phyloP scores from a whole-genome alignment of 1,140 invertebrate genomes.

The Hyles euphorbiae region DNA sequence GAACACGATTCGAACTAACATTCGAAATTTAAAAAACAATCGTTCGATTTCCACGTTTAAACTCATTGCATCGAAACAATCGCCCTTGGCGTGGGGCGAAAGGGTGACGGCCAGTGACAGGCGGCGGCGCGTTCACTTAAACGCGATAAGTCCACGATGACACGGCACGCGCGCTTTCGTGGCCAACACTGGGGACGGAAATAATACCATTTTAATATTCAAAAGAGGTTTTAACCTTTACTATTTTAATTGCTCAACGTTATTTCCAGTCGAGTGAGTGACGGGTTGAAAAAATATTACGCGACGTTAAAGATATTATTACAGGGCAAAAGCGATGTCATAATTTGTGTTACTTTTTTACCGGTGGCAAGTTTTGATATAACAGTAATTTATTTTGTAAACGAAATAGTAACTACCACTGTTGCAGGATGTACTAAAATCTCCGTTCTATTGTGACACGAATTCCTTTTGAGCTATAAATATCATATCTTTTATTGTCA shows the following conservation, averaged over 20 bases:
- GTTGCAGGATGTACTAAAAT: too few relatives aligned
- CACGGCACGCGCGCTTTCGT: slow-evolving; percentile 39
- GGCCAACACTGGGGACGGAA: slow-evolving; percentile 9
- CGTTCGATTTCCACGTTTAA: slow-evolving; percentile 34
- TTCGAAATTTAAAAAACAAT: slow-evolving; percentile 19
- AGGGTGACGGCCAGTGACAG: slow-evolving; percentile 45
- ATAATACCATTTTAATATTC: slow-evolving; percentile 5
- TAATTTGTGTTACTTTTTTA: too few relatives aligned
- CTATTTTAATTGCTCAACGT: slow-evolving; percentile 4
- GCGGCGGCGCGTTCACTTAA: slow-evolving; percentile 20
- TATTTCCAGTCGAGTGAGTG: too few relatives aligned
- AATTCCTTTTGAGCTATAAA: too few relatives aligned
- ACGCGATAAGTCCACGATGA: slow-evolving; percentile 49
- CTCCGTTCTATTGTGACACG: too few relatives aligned
- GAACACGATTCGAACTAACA: not conserved
- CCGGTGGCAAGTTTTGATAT: too few relatives aligned
- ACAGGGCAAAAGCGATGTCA: too few relatives aligned
- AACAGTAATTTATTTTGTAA: too few relatives aligned
- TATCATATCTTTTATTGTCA: too few relatives aligned
- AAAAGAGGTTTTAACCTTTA: slow-evolving; percentile 5
- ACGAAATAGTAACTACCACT: too few relatives aligned
- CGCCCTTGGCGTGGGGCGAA: slow-evolving; percentile 16
- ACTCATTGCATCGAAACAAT: slow-evolving; percentile 35
- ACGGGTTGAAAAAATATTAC: too few relatives aligned
- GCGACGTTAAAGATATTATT: too few relatives aligned